phyloP scores from a whole-genome alignment of 2,888 invertebrate species.

The Limenitis camilla region DNA sequence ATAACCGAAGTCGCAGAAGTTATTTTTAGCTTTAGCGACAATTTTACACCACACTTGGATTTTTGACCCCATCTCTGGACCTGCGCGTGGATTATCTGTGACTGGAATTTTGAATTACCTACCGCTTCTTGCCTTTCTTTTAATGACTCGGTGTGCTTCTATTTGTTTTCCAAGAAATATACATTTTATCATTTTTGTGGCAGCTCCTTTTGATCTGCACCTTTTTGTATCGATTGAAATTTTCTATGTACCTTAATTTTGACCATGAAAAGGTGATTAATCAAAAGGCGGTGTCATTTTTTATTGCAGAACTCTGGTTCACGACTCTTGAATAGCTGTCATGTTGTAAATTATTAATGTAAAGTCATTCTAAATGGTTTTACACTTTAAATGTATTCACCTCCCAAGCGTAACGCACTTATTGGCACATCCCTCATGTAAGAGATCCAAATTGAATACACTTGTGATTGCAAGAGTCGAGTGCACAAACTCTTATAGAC shows the following conservation, averaged over 20 bases:
- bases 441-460: constrained; percentile 9
- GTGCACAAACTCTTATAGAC: constrained; percentile 3
- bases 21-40: constrained; percentile 1
- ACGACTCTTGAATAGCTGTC: neutral
- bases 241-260: neutral
- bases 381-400: constrained; percentile 2
- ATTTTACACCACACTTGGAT: constrained; percentile 6
- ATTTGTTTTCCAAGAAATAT: constrained; percentile 41
- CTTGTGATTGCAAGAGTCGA: constrained; percentile 8
- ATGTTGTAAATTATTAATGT: neutral
- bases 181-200: constrained; percentile 23
- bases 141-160: constrained; percentile 70
- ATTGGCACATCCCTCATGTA: constrained; percentile 16
- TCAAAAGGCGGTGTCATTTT: constrained; percentile 24
- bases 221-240: constrained; percentile 7
- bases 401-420: constrained; percentile 8
- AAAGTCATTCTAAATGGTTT: neutral
- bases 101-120: constrained; percentile 68
- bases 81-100: constrained; percentile 44
- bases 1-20: constrained; percentile 1
- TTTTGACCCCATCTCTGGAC: constrained; percentile 22
- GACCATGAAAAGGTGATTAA: constrained; percentile 17
- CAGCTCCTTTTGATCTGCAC: constrained; percentile 24
- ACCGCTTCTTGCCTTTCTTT: constrained; percentile 64
- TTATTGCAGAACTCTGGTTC: constrained; percentile 19